Evolutionary conservation across 2,113 vertebrate species (phyloP).

Genomic region (Triplophysa dalaica): DNA sequence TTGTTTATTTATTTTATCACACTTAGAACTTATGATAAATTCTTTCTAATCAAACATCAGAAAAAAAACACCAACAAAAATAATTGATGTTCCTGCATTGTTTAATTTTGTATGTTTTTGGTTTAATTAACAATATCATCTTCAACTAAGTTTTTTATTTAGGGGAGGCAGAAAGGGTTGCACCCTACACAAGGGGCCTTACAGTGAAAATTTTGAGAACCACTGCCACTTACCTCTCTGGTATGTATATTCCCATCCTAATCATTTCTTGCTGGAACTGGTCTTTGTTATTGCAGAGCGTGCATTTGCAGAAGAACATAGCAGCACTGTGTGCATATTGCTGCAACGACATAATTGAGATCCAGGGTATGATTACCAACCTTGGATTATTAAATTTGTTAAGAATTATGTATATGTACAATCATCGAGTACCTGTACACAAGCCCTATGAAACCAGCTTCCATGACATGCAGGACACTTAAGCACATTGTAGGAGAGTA

Average conservation of each 20-base stretch:
- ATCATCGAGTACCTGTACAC: constrained; percentile 81
- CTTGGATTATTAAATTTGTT: not conserved
- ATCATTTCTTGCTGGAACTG: constrained; percentile 94
- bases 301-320: constrained; percentile 94
- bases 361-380: not conserved
- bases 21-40: too few species aligned
- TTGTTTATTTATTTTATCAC: too few species aligned
- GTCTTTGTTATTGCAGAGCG: constrained; percentile 92
- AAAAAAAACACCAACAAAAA: too few species aligned
- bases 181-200: too few species aligned
- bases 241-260: constrained; percentile 93
- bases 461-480: constrained; percentile 90
- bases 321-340: constrained; percentile 91
- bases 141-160: too few species aligned
- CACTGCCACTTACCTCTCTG: constrained; percentile 80
- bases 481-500: constrained; percentile 79
- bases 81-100: too few species aligned
- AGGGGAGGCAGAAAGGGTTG: too few species aligned
- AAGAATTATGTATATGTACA: not conserved
- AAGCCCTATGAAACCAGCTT: constrained; percentile 95
- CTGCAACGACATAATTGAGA: constrained; percentile 65
- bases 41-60: too few species aligned
- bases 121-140: too few species aligned
- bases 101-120: too few species aligned
- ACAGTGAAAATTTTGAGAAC: too few species aligned